Percentiles rank a stretch among this genome's conserved stretches.
These are phyloP conservation scores for Globia sparganii DNA, from an alignment of 2,888 invertebrate species.

Conservation along the genomic window DNA sequence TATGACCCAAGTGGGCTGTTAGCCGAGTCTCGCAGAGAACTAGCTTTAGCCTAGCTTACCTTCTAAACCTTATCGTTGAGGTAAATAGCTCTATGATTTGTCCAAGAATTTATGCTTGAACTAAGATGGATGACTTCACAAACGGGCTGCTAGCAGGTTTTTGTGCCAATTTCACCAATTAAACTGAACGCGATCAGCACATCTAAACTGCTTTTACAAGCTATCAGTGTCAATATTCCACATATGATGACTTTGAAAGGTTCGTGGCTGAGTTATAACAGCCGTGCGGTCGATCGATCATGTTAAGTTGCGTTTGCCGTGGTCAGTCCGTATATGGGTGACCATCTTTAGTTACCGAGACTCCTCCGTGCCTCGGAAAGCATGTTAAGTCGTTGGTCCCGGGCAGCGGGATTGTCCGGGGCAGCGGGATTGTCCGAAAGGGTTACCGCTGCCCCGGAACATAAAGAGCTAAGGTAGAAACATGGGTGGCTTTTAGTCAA, in stretches of 20 bases:
- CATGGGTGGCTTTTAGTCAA: too few species aligned
- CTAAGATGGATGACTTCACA: not conserved
- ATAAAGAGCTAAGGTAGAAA: too few species aligned
- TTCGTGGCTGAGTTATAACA: not conserved
- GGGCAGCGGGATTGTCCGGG: too few species aligned
- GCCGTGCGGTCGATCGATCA: too few species aligned
- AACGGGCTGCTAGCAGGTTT: not conserved
- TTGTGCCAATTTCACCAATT: not conserved
- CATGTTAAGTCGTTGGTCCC: not conserved
- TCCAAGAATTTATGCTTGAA: constrained; percentile 4
- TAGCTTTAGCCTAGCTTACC: constrained; percentile 37
- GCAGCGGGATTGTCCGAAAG: too few species aligned
- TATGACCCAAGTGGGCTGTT: constrained; percentile 68
- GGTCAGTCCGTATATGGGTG: not conserved
- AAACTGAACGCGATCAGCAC: not conserved
- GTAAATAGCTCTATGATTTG: constrained; percentile 23
- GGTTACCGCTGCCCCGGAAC: too few species aligned
- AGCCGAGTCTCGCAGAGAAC: constrained; percentile 29
- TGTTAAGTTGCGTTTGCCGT: not conserved
- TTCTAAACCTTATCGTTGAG: constrained; percentile 19
- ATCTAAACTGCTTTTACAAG: not conserved
- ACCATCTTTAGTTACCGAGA: not conserved
- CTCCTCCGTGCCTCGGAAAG: too few species aligned
- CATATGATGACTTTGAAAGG: not conserved
- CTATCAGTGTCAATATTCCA: not conserved